Conservation (phyloP, 2,888 invertebrate genomes). For the Drosophila mimica region DNA sequence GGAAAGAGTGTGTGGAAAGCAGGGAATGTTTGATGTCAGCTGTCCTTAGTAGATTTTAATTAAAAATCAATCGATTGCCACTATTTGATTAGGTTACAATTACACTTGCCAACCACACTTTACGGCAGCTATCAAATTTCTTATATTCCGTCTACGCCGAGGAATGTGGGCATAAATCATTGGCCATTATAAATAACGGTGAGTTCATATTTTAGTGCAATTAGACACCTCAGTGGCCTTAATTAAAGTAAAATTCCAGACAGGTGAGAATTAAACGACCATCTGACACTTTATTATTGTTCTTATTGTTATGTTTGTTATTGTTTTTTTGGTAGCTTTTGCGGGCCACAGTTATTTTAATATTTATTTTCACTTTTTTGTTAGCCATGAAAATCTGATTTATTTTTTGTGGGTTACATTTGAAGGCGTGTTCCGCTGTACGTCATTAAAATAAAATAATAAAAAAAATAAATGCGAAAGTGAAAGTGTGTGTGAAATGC, state of each 20-base stretch:
- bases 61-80: slow-evolving; percentile 41
- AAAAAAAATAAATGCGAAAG: slow-evolving; percentile 41
- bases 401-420: slow-evolving; percentile 2
- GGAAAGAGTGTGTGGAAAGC: not conserved
- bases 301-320: slow-evolving; percentile 35
- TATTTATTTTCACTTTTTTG: slow-evolving; percentile 37
- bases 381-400: slow-evolving; percentile 48
- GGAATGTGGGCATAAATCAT: slow-evolving; percentile 39
- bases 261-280: slow-evolving; percentile 19
- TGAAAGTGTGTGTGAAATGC: slow-evolving; percentile 59
- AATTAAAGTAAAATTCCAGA: slow-evolving; percentile 34
- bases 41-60: slow-evolving; percentile 25
- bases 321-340: slow-evolving; percentile 50
- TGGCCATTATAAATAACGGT: slow-evolving; percentile 1
- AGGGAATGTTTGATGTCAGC: not conserved
- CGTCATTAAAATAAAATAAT: slow-evolving; percentile 63
- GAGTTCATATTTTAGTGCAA: slow-evolving; percentile 60
- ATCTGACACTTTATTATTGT: slow-evolving; percentile 42
- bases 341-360: slow-evolving; percentile 19
- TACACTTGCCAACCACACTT: slow-evolving; percentile 13
- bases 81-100: slow-evolving; percentile 13
- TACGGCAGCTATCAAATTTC: slow-evolving; percentile 7
- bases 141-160: slow-evolving; percentile 30
- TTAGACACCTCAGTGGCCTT: slow-evolving; percentile 51
- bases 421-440: slow-evolving; percentile 24